Conservation (phyloP, 2,113 vertebrate genomes). For the Nesoenas mayeri region DNA sequence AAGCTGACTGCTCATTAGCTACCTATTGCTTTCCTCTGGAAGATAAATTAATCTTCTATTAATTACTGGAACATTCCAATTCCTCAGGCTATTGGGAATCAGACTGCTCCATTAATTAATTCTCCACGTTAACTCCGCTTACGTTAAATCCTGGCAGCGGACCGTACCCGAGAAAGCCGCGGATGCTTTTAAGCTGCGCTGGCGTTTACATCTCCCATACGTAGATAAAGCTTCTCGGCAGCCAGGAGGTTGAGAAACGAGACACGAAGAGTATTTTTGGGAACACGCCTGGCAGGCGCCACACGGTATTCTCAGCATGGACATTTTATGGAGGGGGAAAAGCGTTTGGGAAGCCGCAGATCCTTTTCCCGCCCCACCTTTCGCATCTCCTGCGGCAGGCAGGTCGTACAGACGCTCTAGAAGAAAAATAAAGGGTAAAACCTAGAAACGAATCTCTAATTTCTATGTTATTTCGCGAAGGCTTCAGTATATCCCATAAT, state of each 20-base stretch:
- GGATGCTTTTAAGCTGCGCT: neutral
- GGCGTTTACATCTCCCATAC: neutral
- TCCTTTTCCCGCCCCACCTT: neutral
- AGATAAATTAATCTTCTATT: neutral
- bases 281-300: neutral
- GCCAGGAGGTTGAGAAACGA: fast-evolving
- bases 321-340: fast-evolving
- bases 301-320: fast-evolving
- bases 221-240: fast-evolving
- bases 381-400: fast-evolving
- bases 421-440: neutral
- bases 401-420: fast-evolving
- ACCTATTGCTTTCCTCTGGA: neutral
- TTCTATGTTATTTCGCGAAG: fast-evolving
- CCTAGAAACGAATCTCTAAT: neutral
- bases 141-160: neutral
- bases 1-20: neutral
- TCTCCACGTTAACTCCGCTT: neutral
- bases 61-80: neutral
- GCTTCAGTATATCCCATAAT: too few relatives aligned
- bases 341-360: neutral
- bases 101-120: neutral
- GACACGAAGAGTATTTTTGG: neutral
- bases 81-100: neutral
- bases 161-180: neutral